phyloP scores from a whole-genome alignment of 2,888 invertebrate species.

The Stegana nigrithorax region DNA sequence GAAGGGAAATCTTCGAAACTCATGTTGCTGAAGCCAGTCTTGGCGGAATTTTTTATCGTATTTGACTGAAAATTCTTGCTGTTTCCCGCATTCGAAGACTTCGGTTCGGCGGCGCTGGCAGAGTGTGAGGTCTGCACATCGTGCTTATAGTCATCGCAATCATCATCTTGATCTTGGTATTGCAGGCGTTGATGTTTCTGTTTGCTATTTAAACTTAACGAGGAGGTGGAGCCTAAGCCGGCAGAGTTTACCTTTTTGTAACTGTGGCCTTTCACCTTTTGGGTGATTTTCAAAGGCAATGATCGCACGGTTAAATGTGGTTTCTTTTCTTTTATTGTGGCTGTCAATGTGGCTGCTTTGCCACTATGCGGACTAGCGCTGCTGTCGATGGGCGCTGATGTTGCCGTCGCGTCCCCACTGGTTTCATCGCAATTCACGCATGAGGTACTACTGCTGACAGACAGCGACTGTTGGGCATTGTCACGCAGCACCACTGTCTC shows the following conservation, averaged over 20 bases:
- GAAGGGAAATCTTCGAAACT: slow-evolving; percentile 81
- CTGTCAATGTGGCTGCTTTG: slow-evolving; percentile 31
- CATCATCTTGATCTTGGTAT: slow-evolving; percentile 57
- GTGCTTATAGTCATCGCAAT: slow-evolving; percentile 43
- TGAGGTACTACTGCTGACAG: slow-evolving; percentile 31
- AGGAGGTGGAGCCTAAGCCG: slow-evolving; percentile 54
- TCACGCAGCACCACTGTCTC: slow-evolving; percentile 63
- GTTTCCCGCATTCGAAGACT: neutral
- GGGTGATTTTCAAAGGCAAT: slow-evolving; percentile 66
- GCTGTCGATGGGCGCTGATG: slow-evolving; percentile 11
- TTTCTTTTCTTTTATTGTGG: slow-evolving; percentile 54
- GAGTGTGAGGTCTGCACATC: too few species aligned
- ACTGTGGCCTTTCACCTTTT: slow-evolving; percentile 66
- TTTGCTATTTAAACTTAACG: slow-evolving; percentile 53
- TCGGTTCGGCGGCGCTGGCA: slow-evolving; percentile 26
- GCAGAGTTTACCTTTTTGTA: slow-evolving; percentile 64
- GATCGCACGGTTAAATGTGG: slow-evolving; percentile 64
- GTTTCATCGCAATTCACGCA: slow-evolving; percentile 19
- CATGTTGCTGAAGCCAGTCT: slow-evolving; percentile 78
- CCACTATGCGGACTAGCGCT: slow-evolving; percentile 22
- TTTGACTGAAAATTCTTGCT: slow-evolving; percentile 64
- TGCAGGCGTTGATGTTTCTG: slow-evolving; percentile 61
- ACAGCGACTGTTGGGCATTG: slow-evolving; percentile 48
- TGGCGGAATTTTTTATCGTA: slow-evolving; percentile 66
- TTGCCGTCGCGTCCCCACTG: slow-evolving; percentile 20